Base-by-base conservation (phyloP, 1,140 invertebrate genomes). In the Limonius californicus region DNA sequence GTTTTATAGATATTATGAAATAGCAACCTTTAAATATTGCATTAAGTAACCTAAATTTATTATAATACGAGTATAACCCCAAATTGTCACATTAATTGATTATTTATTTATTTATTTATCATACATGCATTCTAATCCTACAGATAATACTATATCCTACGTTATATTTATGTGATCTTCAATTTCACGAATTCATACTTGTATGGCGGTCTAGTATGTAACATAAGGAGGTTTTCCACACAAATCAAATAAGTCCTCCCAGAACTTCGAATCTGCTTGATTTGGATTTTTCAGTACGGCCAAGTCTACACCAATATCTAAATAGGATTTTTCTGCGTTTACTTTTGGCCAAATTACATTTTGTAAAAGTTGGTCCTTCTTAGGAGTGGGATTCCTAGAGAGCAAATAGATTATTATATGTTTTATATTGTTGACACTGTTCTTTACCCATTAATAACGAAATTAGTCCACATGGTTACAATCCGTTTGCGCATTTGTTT, bases 151-250 rank as follows among this genome's bases (percentile, higher is more conserved):
- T n/a, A n/a, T n/a, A n/a, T n/a, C n/a, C n/a, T n/a, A n/a, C n/a
- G n/a, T n/a, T n/a, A n/a, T n/a, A n/a, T n/a, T n/a, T n/a, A n/a
- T n/a, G n/a, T n/a, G n/a, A n/a, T n/a, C n/a, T n/a, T n/a, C n/a
- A n/a, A n/a, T n/a, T n/a, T n/a, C n/a, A n/a, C n/a, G n/a, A n/a
- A n/a, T n/a, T n/a, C n/a, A n/a, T n/a, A n/a, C n/a, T n/a, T 9
- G n/a, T n/a, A 27, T 27, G 2, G 14, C n/a, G n/a, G n/a, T n/a
- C 9, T 64, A 70, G 32, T 67, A 70, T 7, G 69, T 67, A 23
- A 57, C 50, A 61, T 57, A 67, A 12, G 67, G 67, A 0, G 65
- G 65, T 54, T 65, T 60, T 3, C 69, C 69, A 59, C 67, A 70
- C 57, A 56, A 63, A 9, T 32, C 12, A 55, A 67, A 70, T 11